Percentiles rank a stretch among this genome's conserved stretches.
These are phyloP conservation scores for Bilobella aurantiaca DNA, from an alignment of 1,140 invertebrate species.

Conservation along the genomic window DNA sequence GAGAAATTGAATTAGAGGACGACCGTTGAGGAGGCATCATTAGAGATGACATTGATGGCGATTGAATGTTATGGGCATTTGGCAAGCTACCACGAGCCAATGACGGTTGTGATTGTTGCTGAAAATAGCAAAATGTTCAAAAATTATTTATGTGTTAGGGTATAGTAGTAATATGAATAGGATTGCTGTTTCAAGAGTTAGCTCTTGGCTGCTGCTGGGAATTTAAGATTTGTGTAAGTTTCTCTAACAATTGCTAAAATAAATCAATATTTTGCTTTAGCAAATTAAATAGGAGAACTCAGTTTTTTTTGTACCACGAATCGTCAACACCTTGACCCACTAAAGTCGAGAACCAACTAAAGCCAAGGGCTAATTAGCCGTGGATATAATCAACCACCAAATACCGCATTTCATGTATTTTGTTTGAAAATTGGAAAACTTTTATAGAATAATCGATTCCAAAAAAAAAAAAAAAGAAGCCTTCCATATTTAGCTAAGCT, in stretches of 20 bases:
- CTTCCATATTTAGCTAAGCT: too few relatives aligned
- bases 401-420: too few relatives aligned
- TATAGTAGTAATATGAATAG: too few relatives aligned
- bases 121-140: conserved; percentile 38
- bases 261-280: conserved; percentile 12
- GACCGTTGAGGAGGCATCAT: conserved; percentile 41
- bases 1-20: conserved; percentile 39
- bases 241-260: too few relatives aligned
- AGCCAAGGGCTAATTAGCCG: conserved; percentile 3
- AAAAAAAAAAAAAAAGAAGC: too few relatives aligned
- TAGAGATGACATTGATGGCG: conserved; percentile 42
- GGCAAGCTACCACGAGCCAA: neutral
- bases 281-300: neutral
- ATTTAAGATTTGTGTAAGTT: too few relatives aligned
- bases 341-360: neutral
- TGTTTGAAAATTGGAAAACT: too few relatives aligned
- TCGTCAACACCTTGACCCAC: conserved; percentile 6
- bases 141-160: too few relatives aligned
- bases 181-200: too few relatives aligned
- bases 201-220: too few relatives aligned
- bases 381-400: too few relatives aligned
- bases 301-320: neutral
- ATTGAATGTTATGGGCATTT: conserved; percentile 40
- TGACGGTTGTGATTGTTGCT: conserved; percentile 39
- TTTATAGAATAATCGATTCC: too few relatives aligned